Evolutionary conservation across 1,140 invertebrate genomes (phyloP).

Genomic region (Apis laboriosa): DNA sequence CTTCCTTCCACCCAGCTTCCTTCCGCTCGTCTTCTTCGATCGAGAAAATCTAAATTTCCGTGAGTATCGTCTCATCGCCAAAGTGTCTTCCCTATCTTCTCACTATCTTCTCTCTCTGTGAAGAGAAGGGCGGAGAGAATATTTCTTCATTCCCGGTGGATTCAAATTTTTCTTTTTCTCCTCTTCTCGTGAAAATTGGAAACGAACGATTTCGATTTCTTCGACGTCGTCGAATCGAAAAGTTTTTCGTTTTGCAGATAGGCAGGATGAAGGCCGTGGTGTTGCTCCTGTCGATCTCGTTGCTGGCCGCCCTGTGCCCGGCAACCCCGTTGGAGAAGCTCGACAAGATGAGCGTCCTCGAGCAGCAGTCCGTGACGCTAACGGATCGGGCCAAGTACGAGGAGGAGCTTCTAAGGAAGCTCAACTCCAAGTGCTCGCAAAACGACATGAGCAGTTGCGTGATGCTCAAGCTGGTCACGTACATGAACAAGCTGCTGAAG

Average conservation of each 20-base stretch:
- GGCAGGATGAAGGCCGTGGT: conserved; percentile 70
- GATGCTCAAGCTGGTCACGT: conserved; percentile 89
- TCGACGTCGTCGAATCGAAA: too few relatives aligned
- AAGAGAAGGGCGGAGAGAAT: too few relatives aligned
- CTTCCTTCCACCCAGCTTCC: background rate
- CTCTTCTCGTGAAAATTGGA: too few relatives aligned
- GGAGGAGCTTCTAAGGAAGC: conserved; percentile 86
- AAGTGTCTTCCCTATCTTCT: too few relatives aligned
- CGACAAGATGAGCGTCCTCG: conserved; percentile 75
- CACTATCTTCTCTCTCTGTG: too few relatives aligned
- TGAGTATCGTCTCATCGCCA: background rate
- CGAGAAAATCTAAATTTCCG: background rate
- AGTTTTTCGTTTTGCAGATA: too few relatives aligned
- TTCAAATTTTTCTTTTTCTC: too few relatives aligned
- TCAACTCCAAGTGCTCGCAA: conserved; percentile 88
- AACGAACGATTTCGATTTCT: too few relatives aligned
- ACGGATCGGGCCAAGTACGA: conserved; percentile 81
- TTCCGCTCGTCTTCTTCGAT: background rate
- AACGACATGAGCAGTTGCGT: conserved; percentile 89
- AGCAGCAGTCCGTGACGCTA: conserved; percentile 75
- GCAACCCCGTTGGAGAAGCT: conserved; percentile 77
- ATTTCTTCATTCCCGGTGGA: too few relatives aligned
- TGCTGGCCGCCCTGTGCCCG: conserved; percentile 58
- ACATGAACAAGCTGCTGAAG: conserved; percentile 90
- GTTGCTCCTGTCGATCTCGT: conserved; percentile 62